Evolutionary conservation across 2,113 vertebrate species (phyloP), one percentile per base, ranked within the genome.

Genomic region (Calyptomena viridis): DNA sequence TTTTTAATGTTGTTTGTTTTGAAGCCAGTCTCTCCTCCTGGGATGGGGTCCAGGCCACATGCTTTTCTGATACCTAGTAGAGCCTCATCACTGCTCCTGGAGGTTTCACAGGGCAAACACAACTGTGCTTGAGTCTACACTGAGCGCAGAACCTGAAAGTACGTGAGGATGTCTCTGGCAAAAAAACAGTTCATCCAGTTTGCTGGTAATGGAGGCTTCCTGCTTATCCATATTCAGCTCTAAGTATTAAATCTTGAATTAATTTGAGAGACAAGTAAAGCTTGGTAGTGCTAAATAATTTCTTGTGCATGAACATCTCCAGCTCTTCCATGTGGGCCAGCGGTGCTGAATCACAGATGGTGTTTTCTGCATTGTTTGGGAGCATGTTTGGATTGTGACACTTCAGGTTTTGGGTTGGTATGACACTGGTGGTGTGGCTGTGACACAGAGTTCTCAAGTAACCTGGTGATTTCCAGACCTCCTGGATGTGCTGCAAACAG

Each of bases 171-270:
- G 44, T 52, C 44, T 67, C 1, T 11, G 33, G 25, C 55, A 74
- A 47, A 84, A 82, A 94, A 90, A 82, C 67, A 78, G 89, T 92
- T 88, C 30, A 11, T 37, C 89, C 75, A 23, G 91, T 85, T 90
- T 66, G 49, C 75, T 6, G 4, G 44, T 83, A 76, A 31, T 8
- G 3, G 89, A 14, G 68, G 28, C 80, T 80, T 83, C 83, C 83
- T 94, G 62, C 72, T 92, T 22, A 69, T 83, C 75, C 72, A 15
- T 76, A 44, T 62, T 68, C 67, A 33, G 21, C 47, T 93, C 74
- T 40, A 27, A 64, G 58, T 52, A 69, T 68, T 75, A 69, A 80
- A 76, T 42, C 71, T 86, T 40, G 19, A 47, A 64, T 92, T 90
- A 12, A 60, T 72, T 83, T 46, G 44, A 76, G 58, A 33, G 42